phyloP scores from a whole-genome alignment of 2,888 invertebrate species.

The Machimus rusticus region DNA sequence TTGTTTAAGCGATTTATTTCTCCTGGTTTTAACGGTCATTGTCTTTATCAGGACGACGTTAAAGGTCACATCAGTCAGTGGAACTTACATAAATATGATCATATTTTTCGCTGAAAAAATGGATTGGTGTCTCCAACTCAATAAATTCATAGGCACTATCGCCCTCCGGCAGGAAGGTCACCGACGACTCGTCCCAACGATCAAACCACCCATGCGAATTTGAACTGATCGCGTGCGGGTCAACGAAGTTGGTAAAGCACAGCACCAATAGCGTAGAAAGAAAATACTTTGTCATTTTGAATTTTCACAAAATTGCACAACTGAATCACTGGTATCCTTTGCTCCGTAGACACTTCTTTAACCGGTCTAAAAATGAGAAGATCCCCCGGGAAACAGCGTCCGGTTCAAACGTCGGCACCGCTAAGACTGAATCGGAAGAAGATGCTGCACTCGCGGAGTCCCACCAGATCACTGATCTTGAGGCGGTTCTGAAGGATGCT shows the following conservation, averaged over 20 bases:
- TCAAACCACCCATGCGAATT: conserved; percentile 41
- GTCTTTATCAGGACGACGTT: not conserved
- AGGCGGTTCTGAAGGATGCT: not conserved
- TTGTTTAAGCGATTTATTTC: not conserved
- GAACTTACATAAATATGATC: conserved; percentile 83
- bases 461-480: not conserved
- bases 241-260: not conserved
- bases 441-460: not conserved
- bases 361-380: not conserved
- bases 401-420: conserved; percentile 13
- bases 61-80: not conserved
- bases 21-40: not conserved
- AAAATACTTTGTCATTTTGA: not conserved
- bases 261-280: not conserved
- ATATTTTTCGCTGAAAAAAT: conserved; percentile 80
- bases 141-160: conserved; percentile 58
- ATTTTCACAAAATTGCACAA: not conserved
- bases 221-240: not conserved
- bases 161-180: conserved; percentile 53
- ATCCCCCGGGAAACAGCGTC: conserved; percentile 20
- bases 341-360: not conserved
- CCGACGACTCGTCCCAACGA: conserved; percentile 43
- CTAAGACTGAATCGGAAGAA: conserved; percentile 39
- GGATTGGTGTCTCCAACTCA: conserved; percentile 68
- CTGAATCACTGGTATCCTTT: conserved; percentile 39